These are phyloP conservation scores for Gobiocypris rarus DNA, from an alignment of 2,113 vertebrate genomes.

Conservation along the genomic window DNA sequence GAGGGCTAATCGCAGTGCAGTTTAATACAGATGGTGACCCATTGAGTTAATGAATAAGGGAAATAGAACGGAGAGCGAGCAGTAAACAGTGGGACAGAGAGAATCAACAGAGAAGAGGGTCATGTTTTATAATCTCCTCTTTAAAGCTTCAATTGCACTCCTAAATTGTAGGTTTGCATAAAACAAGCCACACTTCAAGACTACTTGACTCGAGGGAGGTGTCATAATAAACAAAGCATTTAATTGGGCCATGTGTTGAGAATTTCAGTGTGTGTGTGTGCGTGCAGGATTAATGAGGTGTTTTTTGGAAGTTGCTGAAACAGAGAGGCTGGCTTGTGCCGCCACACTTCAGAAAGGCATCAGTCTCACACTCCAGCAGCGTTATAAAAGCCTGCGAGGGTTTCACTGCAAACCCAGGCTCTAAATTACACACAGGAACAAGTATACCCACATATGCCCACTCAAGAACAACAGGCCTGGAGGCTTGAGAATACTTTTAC, in stretches of 20 bases:
- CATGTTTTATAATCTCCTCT: slow-evolving; percentile 53
- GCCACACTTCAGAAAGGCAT: slow-evolving; percentile 27
- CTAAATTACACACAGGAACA: slow-evolving; percentile 11
- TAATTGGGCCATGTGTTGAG: slow-evolving; percentile 46
- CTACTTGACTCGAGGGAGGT: slow-evolving; percentile 52
- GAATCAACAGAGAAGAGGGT: slow-evolving; percentile 49
- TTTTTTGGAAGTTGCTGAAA: slow-evolving; percentile 45
- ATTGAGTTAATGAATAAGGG: slow-evolving; percentile 46
- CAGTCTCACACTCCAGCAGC: slow-evolving; percentile 3
- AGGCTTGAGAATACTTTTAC: slow-evolving; percentile 17
- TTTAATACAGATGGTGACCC: slow-evolving; percentile 37
- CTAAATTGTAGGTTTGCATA: slow-evolving; percentile 63
- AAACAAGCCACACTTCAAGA: slow-evolving; percentile 58
- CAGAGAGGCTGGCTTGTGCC: slow-evolving; percentile 39
- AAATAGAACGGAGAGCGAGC: slow-evolving; percentile 39
- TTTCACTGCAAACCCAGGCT: slow-evolving; percentile 25
- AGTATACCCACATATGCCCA: slow-evolving; percentile 2
- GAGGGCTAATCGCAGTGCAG: slow-evolving; percentile 49
- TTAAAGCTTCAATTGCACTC: slow-evolving; percentile 55
- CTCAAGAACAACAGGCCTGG: slow-evolving; percentile 14
- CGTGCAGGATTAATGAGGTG: slow-evolving; percentile 54
- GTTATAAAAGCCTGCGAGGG: slow-evolving; percentile 35
- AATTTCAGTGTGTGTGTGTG: slow-evolving; percentile 25
- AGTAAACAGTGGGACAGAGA: slow-evolving; percentile 51
- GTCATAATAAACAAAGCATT: slow-evolving; percentile 61